These are phyloP conservation scores for Podargus strigoides DNA, from an alignment of 2,797 vertebrate species.

Conservation along the genomic window DNA sequence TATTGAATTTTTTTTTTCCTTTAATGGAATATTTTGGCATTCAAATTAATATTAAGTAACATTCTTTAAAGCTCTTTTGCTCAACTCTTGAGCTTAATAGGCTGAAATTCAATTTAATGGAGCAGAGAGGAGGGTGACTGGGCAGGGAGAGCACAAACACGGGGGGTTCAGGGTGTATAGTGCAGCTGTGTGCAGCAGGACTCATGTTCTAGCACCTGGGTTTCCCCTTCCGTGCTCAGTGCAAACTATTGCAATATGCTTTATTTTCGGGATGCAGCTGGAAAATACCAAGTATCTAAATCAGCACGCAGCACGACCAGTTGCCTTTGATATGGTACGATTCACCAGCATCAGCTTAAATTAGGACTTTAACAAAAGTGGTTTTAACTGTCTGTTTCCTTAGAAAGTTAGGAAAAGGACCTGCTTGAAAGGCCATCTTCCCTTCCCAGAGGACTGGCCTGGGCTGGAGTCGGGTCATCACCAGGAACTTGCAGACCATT, in stretches of 20 bases:
- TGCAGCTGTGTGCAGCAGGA: neutral
- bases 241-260: neutral
- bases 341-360: neutral
- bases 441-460: neutral
- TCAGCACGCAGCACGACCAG: neutral
- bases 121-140: neutral
- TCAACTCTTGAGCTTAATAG: neutral
- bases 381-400: neutral
- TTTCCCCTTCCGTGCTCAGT: neutral
- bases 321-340: neutral
- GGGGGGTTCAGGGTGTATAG: rapidly evolving
- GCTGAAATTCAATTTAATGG: neutral
- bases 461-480: rapidly evolving
- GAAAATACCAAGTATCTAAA: neutral
- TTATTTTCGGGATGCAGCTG: neutral
- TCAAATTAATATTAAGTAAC: slow-evolving; percentile 17
- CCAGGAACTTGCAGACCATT: neutral
- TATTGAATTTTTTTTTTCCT: neutral
- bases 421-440: neutral
- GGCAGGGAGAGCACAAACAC: neutral
- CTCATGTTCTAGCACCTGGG: neutral
- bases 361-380: neutral
- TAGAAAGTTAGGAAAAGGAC: neutral
- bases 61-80: neutral
- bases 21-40: neutral